Evolutionary conservation across 2,888 invertebrate genomes (phyloP), one percentile per base, ranked within the genome.

Genomic region (Lymantria dispar): DNA sequence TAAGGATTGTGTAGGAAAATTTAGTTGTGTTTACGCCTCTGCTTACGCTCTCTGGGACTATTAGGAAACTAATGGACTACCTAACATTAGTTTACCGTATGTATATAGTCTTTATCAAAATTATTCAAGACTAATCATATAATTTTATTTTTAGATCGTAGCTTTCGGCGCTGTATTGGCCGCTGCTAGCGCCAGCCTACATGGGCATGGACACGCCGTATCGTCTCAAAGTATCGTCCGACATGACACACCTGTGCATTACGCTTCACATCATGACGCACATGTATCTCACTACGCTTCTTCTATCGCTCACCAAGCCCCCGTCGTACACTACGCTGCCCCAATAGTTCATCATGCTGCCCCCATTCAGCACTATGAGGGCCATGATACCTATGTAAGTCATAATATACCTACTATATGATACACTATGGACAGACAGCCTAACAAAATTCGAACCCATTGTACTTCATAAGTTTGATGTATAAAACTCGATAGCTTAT

Each of bases 171-270:
- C 80, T 44, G 58, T 92, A 50, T 59, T 92, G 76, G 80, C 83
- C 33, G 76, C 91, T 12, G 86, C 88, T 55, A 87, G 79, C 62
- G 92, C 92, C 41, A 92, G 92, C 36, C 72, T 89, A 36, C 80
- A 68, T 37, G 78, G 76, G 37, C 72, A 74, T 42, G 22, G 22
- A 22, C 22, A 22, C 3, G 81, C 83, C 47, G 75, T 82, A 44
- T 86, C 86, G 11, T 81, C 80, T 44, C 84, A 85, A 53, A 83
- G 78, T 72, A 82, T 85, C 54, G 70, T 85, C 40, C 82, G 77
- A 39, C 82, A 84, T 48, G 83, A 84, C 41, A 78, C 78, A 75
- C 82, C 45, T 14, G n/a, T 40, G 12, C 45, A 76, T 56, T 56
- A 77, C 12, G 65, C 70, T 9, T 14, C 13, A 9, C 14, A 62